Percentiles rank a stretch among this genome's conserved stretches.
These are phyloP conservation scores for Camponotus vicinus DNA, from an alignment of 1,140 invertebrate genomes.

Conservation along the genomic window DNA sequence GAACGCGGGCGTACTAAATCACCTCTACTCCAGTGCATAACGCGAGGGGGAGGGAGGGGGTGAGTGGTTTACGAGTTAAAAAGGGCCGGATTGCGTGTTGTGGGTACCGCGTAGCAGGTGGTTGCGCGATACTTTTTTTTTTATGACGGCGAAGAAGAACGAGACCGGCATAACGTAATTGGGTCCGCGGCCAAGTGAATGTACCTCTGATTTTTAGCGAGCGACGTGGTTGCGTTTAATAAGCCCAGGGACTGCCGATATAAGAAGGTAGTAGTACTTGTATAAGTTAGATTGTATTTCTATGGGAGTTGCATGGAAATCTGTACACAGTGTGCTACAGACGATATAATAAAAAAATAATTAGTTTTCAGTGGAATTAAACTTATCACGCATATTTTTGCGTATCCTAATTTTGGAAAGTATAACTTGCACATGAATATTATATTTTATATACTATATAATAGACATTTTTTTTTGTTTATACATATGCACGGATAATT, in stretches of 20 bases:
- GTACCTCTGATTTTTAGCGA: conserved; percentile 44
- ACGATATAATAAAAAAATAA: neutral
- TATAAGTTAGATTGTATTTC: neutral
- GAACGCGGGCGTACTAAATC: conserved; percentile 35
- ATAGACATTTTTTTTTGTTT: neutral
- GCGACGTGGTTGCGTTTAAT: conserved; percentile 38
- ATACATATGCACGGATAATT: neutral
- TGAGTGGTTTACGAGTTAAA: conserved; percentile 58
- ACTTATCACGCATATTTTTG: neutral
- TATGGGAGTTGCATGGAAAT: neutral
- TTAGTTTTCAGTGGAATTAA: neutral
- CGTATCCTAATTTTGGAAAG: neutral
- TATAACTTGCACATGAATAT: neutral
- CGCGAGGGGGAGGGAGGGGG: neutral
- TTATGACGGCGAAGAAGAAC: conserved; percentile 52
- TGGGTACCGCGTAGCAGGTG: conserved; percentile 62
- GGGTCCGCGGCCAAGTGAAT: neutral
- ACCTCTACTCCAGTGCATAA: conserved; percentile 21
- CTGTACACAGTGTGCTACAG: too few species aligned
- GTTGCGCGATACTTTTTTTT: conserved; percentile 59
- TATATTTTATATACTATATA: neutral
- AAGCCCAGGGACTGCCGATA: neutral
- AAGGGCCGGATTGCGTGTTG: conserved; percentile 40
- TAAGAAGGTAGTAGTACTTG: neutral
- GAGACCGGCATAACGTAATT: conserved; percentile 68